phyloP scores from a whole-genome alignment of 1,140 invertebrate species.

The Ectropis grisescens region DNA sequence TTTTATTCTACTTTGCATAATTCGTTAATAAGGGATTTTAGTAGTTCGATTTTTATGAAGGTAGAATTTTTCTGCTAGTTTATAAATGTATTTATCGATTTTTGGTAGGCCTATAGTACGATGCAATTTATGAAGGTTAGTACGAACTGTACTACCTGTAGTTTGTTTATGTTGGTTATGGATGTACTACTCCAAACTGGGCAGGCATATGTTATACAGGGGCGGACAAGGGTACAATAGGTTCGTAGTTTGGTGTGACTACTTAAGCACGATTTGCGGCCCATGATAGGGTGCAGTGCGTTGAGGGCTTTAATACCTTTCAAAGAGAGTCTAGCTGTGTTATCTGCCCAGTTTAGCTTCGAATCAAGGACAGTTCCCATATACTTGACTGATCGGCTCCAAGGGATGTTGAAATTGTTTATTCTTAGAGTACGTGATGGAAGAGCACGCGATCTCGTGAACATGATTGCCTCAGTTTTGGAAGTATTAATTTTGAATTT shows the following conservation, averaged over 20 bases:
- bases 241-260: constrained; percentile 7
- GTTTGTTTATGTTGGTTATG: constrained; percentile 3
- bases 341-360: constrained; percentile 9
- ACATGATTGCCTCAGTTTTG: constrained; percentile 10
- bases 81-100: too few species aligned
- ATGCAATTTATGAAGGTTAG: too few species aligned
- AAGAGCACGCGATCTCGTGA: constrained; percentile 1
- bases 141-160: constrained; percentile 11
- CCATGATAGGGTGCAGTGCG: constrained; percentile 6
- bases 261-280: constrained; percentile 3
- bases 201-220: constrained; percentile 8
- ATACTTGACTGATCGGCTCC: constrained; percentile 1
- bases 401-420: background rate
- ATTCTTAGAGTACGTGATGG: background rate
- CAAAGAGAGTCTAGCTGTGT: background rate
- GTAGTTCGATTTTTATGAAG: too few species aligned
- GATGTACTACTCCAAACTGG: constrained; percentile 9
- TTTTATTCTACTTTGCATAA: too few species aligned
- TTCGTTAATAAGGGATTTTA: too few species aligned
- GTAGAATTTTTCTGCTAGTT: too few species aligned
- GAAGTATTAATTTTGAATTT: constrained; percentile 7
- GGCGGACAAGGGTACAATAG: constrained; percentile 8
- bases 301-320: constrained; percentile 4
- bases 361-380: background rate
- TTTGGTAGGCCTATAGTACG: too few species aligned